A percentile compares a stretch with the other conserved stretches of the same genome.
Conservation (phyloP, 1,140 invertebrate species). For the Oryzaephilus surinamensis region DNA sequence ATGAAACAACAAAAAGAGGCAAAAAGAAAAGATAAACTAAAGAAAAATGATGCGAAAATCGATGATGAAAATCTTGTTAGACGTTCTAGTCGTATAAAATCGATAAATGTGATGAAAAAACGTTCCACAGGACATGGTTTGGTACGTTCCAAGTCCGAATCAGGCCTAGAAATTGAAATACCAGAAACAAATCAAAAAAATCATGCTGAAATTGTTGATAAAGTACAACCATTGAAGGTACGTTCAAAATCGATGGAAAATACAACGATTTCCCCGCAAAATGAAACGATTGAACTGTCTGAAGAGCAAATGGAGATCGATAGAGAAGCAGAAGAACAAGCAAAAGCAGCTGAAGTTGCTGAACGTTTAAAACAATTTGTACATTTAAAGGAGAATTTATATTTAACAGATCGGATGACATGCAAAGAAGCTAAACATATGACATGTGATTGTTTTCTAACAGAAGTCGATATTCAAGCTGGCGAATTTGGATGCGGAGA, state of each 20-base stretch:
- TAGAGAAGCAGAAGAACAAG: slow-evolving; percentile 1
- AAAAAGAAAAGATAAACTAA: slow-evolving; percentile 4
- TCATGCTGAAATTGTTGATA: slow-evolving; percentile 11
- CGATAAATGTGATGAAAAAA: slow-evolving; percentile 45
- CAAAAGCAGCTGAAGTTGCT: slow-evolving; percentile 49
- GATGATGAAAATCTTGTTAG: slow-evolving; percentile 30
- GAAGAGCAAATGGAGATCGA: background rate
- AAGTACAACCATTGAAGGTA: slow-evolving; percentile 68
- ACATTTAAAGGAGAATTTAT: slow-evolving; percentile 73
- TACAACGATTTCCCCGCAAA: background rate
- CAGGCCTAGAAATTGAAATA: slow-evolving; percentile 10
- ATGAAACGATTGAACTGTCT: too few species aligned
- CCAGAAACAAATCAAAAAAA: background rate
- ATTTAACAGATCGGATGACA: slow-evolving; percentile 65
- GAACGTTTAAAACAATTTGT: slow-evolving; percentile 69
- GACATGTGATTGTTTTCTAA: slow-evolving; percentile 90
- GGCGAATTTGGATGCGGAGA: slow-evolving; percentile 85
- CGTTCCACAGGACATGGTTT: slow-evolving; percentile 46
- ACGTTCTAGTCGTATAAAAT: slow-evolving; percentile 47
- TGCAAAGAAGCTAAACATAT: slow-evolving; percentile 86
- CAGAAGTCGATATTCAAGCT: slow-evolving; percentile 73
- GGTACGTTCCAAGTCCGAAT: slow-evolving; percentile 34
- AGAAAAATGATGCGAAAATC: slow-evolving; percentile 3
- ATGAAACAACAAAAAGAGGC: slow-evolving; percentile 3
- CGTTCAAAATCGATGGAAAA: background rate